phyloP scores from a whole-genome alignment of 2,797 vertebrate genomes.

The Tapirus indicus region DNA sequence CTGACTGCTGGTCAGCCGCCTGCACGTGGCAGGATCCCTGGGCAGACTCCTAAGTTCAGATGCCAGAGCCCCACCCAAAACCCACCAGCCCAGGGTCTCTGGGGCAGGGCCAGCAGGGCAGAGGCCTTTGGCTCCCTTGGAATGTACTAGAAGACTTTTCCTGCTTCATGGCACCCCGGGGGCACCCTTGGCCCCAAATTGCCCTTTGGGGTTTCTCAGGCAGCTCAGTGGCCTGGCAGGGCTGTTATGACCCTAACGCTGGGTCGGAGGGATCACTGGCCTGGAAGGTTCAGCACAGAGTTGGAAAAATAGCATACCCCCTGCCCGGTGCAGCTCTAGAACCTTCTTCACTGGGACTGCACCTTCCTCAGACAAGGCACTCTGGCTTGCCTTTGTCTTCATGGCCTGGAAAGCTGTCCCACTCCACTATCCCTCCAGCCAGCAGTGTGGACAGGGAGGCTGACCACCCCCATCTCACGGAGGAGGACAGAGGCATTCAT shows the following conservation, averaged over 20 bases:
- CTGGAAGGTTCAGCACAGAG: not conserved
- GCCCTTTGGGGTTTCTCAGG: not conserved
- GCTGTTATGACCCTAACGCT: fast-evolving
- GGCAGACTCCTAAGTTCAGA: not conserved
- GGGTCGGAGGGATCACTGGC: fast-evolving
- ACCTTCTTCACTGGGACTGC: not conserved
- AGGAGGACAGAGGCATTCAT: not conserved
- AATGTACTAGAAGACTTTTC: not conserved
- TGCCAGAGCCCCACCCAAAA: fast-evolving
- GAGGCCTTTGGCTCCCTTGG: not conserved
- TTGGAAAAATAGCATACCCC: not conserved
- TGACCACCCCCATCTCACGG: not conserved
- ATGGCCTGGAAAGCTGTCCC: not conserved
- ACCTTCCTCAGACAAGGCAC: not conserved
- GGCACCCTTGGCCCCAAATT: not conserved
- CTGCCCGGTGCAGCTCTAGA: fast-evolving
- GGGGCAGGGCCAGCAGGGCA: not conserved
- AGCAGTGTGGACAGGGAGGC: no score
- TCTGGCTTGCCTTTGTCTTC: not conserved
- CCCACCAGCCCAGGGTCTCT: fast-evolving
- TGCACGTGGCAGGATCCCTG: fast-evolving
- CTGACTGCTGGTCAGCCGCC: not conserved
- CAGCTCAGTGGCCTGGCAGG: fast-evolving
- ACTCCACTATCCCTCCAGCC: not conserved
- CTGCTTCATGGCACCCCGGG: fast-evolving